Conservation (phyloP, 1,140 invertebrate species). For the Agraylea sexmaculata region DNA sequence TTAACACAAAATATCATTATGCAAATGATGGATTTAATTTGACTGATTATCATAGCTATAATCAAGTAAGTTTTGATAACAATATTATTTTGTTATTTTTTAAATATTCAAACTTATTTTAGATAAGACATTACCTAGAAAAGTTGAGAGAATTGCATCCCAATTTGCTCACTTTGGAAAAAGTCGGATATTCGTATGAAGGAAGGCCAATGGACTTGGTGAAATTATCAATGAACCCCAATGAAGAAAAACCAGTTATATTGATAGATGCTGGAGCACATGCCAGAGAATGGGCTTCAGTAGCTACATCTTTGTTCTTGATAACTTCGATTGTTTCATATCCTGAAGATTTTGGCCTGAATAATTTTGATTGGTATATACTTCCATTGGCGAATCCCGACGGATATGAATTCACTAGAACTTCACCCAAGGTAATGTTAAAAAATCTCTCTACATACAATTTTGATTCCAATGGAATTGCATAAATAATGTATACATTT, state of each 20-base stretch:
- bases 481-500: too few species aligned
- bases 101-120: too few species aligned
- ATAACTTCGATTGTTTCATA: conserved; percentile 44
- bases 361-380: conserved; percentile 52
- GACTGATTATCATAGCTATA: too few species aligned
- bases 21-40: too few species aligned
- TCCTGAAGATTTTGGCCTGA: conserved; percentile 27
- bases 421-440: conserved; percentile 24
- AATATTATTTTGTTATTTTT: too few species aligned
- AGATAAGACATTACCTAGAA: too few species aligned
- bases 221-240: conserved; percentile 26
- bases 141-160: too few species aligned
- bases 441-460: too few species aligned
- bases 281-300: conserved; percentile 58
- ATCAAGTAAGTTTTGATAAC: too few species aligned
- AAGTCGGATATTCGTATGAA: conserved; percentile 31
- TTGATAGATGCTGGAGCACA: conserved; percentile 45
- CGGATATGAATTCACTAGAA: conserved; percentile 47
- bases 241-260: conserved; percentile 33
- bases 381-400: conserved; percentile 51
- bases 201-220: conserved; percentile 29
- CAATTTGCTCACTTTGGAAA: too few species aligned
- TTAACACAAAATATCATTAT: too few species aligned
- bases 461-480: too few species aligned
- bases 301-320: conserved; percentile 50